Conservation (phyloP, 2,797 vertebrate species). For the Anisognathus igniventris region DNA sequence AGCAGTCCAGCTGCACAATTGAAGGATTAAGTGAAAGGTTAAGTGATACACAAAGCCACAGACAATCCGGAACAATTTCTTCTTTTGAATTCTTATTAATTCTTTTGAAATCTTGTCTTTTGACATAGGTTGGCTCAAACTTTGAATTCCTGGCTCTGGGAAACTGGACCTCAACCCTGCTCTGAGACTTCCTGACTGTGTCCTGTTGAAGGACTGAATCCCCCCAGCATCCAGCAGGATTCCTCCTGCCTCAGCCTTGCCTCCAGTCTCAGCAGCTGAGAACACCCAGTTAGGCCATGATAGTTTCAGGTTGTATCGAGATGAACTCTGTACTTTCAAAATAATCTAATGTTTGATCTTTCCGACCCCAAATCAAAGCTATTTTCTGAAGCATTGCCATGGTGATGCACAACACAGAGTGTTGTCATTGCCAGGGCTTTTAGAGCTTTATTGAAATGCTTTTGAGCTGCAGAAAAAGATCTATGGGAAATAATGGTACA, state of each 20-base stretch:
- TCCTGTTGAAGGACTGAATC: background rate
- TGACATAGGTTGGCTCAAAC: background rate
- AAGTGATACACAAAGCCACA: background rate
- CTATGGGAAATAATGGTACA: background rate
- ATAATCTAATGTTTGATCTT: conserved; percentile 10
- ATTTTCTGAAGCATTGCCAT: conserved; percentile 51
- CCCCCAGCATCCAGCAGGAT: background rate
- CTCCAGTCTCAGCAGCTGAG: background rate
- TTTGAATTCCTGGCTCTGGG: background rate
- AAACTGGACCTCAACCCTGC: background rate
- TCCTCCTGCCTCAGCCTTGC: background rate
- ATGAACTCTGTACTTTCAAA: background rate
- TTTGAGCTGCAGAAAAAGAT: conserved; percentile 10
- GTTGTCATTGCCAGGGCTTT: background rate
- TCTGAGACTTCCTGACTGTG: background rate
- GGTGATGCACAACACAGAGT: background rate
- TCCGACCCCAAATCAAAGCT: conserved; percentile 30
- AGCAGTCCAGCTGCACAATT: background rate
- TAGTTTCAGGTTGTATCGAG: background rate
- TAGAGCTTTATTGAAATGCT: conserved; percentile 43
- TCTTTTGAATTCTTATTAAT: background rate
- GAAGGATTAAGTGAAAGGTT: background rate
- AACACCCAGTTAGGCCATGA: background rate
- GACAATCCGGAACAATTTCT: background rate
- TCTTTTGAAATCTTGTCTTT: background rate